These are phyloP conservation scores for Drosophila robusta DNA, from an alignment of 2,888 invertebrate genomes.

Conservation along the genomic window DNA sequence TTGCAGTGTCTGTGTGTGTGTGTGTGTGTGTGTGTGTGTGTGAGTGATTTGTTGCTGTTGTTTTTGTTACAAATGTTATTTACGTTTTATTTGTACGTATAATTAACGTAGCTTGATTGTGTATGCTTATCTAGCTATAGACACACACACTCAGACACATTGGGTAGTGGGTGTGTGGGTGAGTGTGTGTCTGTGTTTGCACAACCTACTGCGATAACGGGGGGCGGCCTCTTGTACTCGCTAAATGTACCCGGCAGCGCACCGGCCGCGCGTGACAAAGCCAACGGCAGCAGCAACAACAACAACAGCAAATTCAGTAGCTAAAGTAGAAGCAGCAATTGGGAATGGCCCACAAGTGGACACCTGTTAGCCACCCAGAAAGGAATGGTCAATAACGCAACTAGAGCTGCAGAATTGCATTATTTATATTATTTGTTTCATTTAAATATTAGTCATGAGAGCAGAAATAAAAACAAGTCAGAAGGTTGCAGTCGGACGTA, in stretches of 20 bases:
- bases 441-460: constrained; percentile 28
- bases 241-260: constrained; percentile 44
- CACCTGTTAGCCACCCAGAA: constrained; percentile 46
- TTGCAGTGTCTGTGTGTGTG: constrained; percentile 1
- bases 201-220: constrained; percentile 57
- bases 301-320: constrained; percentile 4
- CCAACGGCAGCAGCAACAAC: constrained; percentile 14
- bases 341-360: constrained; percentile 35
- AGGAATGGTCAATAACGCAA: constrained; percentile 46
- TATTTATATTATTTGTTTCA: not conserved
- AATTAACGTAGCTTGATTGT: constrained; percentile 53
- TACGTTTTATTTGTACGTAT: constrained; percentile 46
- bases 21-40: not conserved
- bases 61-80: constrained; percentile 33
- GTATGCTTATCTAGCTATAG: constrained; percentile 48
- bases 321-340: not conserved
- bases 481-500: no score
- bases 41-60: constrained; percentile 3
- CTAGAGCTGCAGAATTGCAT: constrained; percentile 8
- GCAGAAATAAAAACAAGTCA: constrained; percentile 4
- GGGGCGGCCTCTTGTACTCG: constrained; percentile 33
- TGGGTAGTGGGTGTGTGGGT: constrained; percentile 2
- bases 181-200: constrained; percentile 35
- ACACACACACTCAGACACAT: constrained; percentile 9
- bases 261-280: constrained; percentile 53